Conservation (phyloP, 1,140 invertebrate species). For the Cotesia chilonis region DNA sequence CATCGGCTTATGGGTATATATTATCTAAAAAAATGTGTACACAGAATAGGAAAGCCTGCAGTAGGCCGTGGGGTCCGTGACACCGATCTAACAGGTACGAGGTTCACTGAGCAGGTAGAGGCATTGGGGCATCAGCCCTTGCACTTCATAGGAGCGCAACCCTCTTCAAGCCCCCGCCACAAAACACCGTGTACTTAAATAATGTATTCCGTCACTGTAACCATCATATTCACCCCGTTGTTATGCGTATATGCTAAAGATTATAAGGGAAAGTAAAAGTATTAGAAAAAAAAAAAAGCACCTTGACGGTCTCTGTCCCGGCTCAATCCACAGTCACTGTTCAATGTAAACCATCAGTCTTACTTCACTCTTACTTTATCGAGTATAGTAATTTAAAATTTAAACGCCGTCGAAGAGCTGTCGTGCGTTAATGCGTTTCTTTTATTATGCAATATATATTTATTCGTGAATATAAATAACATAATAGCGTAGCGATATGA, state of each 20-base stretch:
- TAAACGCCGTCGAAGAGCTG: not conserved
- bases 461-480: no score
- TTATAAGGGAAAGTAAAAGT: not conserved
- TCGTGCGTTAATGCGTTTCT: constrained; percentile 29
- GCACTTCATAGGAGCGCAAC: constrained; percentile 1
- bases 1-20: no score
- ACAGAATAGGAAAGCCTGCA: constrained; percentile 5
- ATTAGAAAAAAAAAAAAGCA: constrained; percentile 12
- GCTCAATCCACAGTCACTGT: not conserved
- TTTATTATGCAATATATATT: constrained; percentile 36
- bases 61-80: constrained; percentile 8
- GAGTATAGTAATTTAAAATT: constrained; percentile 3
- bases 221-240: no score
- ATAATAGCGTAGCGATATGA: constrained; percentile 19
- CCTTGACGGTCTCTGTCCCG: constrained; percentile 8
- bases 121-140: not conserved
- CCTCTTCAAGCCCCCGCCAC: constrained; percentile 22
- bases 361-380: not conserved
- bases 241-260: no score
- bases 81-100: constrained; percentile 22
- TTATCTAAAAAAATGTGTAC: no score
- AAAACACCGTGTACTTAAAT: constrained; percentile 14
- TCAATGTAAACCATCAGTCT: not conserved
- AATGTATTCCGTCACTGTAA: no score
- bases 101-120: no score